Base-by-base conservation (phyloP, 2,113 vertebrate genomes). In the Capreolus pygargus region DNA sequence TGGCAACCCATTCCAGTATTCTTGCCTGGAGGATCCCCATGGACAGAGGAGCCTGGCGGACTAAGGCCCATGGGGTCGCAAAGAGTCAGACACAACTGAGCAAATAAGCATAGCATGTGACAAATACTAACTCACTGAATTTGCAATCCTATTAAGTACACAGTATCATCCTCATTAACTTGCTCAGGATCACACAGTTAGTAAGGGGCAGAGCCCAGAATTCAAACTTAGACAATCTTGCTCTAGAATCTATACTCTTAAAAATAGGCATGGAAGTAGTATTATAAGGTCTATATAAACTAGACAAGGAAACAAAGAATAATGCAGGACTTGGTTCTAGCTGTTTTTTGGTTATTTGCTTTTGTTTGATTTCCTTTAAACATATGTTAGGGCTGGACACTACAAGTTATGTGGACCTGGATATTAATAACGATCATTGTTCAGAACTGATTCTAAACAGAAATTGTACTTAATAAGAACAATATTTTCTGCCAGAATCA, bases 401-500 rank as follows among this genome's bases (percentile, higher is more conserved):
- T 39, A 23, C 23, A 16, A 52, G 21, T 30, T 86, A 60, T 6
- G 11, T 16, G 64, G 14, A 19, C 13, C 74, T 79, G 23, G 21
- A 55, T 54, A 64, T 47, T 27, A 93, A 39, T 97, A 93, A 54
- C 13, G 89, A 94, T 91, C 97, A 87, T 74, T 97, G 47, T 90
- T 96, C 52, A 8, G 60, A 97, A 96, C 60, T 92, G 86, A 97
- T 58, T 70, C 94, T 33, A 82, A 94, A 95, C 16, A 86, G 76
- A 96, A 97, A 78, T 45, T 94, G 83, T 89, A 96, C 55, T 97
- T 90, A 39, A n/a, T 78, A 55, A 74, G 27, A 64, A 89, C 14
- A 97, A 96, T 67, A 43, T 39, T 78, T 83, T 94, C 82, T 82
- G 57, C 78, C 83, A 82, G 95, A 97, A 87, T 97, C 97, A 97